Percentiles rank a stretch among this genome's conserved stretches.
phyloP scores from a whole-genome alignment of 2,888 invertebrate species.

The Dorcus hopei region DNA sequence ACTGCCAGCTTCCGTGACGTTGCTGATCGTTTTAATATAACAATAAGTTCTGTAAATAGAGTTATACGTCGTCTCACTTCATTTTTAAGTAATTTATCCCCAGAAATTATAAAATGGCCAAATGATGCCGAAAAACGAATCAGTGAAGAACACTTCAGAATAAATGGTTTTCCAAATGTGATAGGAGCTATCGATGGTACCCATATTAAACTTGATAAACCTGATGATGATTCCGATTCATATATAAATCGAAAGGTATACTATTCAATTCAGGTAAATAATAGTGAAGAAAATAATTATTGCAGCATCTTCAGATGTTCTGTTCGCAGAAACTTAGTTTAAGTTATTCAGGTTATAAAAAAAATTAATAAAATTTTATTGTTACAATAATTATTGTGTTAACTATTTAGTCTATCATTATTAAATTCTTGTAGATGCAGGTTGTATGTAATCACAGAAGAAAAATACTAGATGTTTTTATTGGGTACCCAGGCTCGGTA shows the following conservation, averaged over 20 bases:
- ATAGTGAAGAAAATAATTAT: too few relatives aligned
- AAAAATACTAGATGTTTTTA: constrained; percentile 9
- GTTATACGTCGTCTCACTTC: constrained; percentile 7
- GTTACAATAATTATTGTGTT: too few relatives aligned
- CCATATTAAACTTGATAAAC: constrained; percentile 10
- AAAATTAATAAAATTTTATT: too few relatives aligned
- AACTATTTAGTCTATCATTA: background rate
- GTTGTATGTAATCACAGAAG: constrained; percentile 12
- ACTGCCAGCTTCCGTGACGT: constrained; percentile 18
- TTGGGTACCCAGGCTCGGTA: constrained; percentile 13
- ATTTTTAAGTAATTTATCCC: constrained; percentile 15
- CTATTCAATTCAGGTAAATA: constrained; percentile 12
- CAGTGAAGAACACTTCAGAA: constrained; percentile 9
- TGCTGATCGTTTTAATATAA: constrained; percentile 19
- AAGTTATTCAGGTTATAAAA: too few relatives aligned
- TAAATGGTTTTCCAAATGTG: constrained; percentile 4
- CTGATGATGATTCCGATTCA: constrained; percentile 7
- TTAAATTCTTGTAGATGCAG: constrained; percentile 1
- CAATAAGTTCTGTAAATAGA: constrained; percentile 15
- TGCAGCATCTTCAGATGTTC: background rate
- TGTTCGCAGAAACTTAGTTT: too few relatives aligned
- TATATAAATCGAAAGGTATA: constrained; percentile 1
- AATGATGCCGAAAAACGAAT: constrained; percentile 9
- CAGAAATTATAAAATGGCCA: constrained; percentile 17
- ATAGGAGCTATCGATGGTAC: constrained; percentile 9